A percentile compares a stretch with the other conserved stretches of the same genome.
phyloP scores from a whole-genome alignment of 1,140 invertebrate species.

The Diploscapter pachys region DNA sequence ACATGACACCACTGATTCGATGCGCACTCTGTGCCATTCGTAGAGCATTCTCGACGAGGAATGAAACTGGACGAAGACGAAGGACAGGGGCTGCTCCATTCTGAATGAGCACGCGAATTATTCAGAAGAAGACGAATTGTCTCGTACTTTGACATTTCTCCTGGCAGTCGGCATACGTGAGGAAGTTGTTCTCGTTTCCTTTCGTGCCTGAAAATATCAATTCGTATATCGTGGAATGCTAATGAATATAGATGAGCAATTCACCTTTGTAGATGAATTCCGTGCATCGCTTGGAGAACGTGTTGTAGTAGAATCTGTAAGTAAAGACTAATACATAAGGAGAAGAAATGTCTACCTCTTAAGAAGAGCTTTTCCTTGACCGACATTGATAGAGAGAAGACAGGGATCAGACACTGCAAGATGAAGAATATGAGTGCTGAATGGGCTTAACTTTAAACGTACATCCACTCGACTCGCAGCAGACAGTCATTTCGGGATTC shows the following conservation, averaged over 20 bases:
- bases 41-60: slow-evolving; percentile 12
- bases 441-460: slow-evolving; percentile 8
- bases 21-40: slow-evolving; percentile 33
- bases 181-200: slow-evolving; percentile 58
- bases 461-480: slow-evolving; percentile 44
- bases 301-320: slow-evolving; percentile 53
- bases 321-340: too few relatives aligned
- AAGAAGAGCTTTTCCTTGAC: slow-evolving; percentile 47
- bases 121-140: slow-evolving; percentile 8
- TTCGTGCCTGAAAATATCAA: slow-evolving; percentile 16
- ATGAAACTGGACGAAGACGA: slow-evolving; percentile 3
- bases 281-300: slow-evolving; percentile 46
- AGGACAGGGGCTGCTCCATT: slow-evolving; percentile 52
- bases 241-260: too few relatives aligned
- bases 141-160: slow-evolving; percentile 48
- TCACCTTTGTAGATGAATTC: slow-evolving; percentile 53
- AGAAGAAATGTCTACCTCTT: background rate
- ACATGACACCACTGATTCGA: slow-evolving; percentile 54
- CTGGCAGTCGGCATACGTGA: slow-evolving; percentile 47
- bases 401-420: slow-evolving; percentile 53
- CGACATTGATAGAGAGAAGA: slow-evolving; percentile 45
- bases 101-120: slow-evolving; percentile 30
- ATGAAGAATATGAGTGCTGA: slow-evolving; percentile 4
- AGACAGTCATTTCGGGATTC: slow-evolving; percentile 38
- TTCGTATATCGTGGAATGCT: too few relatives aligned